phyloP scores from a whole-genome alignment of 2,113 vertebrate genomes.

The Macheiramphus alcinus region DNA sequence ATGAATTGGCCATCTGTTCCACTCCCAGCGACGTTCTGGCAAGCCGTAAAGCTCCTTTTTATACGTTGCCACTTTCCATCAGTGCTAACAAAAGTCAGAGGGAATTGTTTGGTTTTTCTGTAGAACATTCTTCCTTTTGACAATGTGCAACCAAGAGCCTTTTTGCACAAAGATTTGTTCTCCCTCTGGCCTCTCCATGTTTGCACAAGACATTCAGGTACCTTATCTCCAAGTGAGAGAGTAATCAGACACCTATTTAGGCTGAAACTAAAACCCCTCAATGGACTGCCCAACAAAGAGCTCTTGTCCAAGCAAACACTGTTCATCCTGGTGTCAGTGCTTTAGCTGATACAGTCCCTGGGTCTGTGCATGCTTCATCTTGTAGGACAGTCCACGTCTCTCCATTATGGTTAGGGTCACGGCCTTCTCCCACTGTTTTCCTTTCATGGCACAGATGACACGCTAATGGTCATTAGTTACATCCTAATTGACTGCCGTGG shows the following conservation, averaged over 20 bases:
- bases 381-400: neutral
- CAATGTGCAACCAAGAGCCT: neutral
- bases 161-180: neutral
- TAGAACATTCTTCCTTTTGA: conserved; percentile 26
- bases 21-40: conserved; percentile 47
- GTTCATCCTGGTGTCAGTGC: neutral
- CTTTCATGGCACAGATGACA: neutral
- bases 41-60: conserved; percentile 67
- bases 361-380: neutral
- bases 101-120: conserved; percentile 1
- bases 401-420: neutral
- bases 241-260: neutral
- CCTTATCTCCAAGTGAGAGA: neutral
- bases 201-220: conserved; percentile 30
- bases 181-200: neutral
- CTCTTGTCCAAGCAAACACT: conserved; percentile 21
- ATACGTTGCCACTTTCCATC: conserved; percentile 63
- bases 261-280: neutral
- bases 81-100: conserved; percentile 58
- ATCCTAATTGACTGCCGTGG: neutral
- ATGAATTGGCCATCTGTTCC: conserved; percentile 80
- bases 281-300: conserved; percentile 3
- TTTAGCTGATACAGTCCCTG: neutral
- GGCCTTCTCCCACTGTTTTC: neutral
- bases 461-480: neutral